phyloP scores from a whole-genome alignment of 2,888 invertebrate genomes.

The Arge pagana region DNA sequence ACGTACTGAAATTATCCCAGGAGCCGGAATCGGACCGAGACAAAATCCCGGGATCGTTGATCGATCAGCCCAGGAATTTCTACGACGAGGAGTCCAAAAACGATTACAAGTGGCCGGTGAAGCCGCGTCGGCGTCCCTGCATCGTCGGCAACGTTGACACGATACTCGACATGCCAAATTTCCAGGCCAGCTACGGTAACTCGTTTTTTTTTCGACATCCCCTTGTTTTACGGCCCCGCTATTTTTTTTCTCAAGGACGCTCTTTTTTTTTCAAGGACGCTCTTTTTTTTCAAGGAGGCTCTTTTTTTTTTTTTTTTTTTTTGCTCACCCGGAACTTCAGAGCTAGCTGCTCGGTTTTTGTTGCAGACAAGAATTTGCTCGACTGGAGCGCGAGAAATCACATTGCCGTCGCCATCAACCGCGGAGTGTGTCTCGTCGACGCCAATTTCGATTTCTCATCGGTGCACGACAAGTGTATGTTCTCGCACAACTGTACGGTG shows the following conservation, averaged over 20 bases:
- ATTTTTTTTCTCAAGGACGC: not conserved
- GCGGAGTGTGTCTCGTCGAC: not conserved
- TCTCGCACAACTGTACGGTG: conserved; percentile 4
- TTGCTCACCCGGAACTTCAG: too few species aligned
- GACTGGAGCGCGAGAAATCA: conserved; percentile 44
- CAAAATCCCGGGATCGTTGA: conserved; percentile 26
- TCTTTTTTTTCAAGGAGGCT: conserved; percentile 8
- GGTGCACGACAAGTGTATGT: not conserved
- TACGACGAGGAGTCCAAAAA: conserved; percentile 21
- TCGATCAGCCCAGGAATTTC: conserved; percentile 19
- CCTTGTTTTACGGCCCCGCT: not conserved
- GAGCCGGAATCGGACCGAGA: conserved; percentile 3
- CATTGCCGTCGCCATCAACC: conserved; percentile 28
- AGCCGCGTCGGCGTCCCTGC: conserved; percentile 29
- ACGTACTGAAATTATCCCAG: conserved; percentile 18
- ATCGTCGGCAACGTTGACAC: conserved; percentile 27
- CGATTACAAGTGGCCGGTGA: conserved; percentile 34
- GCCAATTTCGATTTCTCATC: not conserved
- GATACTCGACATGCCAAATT: conserved; percentile 28
- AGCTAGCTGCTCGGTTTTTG: too few species aligned
- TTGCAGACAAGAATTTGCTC: conserved; percentile 29
- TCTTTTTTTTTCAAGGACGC: conserved; percentile 12
- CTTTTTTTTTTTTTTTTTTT: conserved; percentile 3
- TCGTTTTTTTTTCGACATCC: too few species aligned
- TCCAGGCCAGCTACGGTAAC: conserved; percentile 16